Conservation (phyloP, 2,113 vertebrate genomes). For the Boulengeromyrus knoepffleri region DNA sequence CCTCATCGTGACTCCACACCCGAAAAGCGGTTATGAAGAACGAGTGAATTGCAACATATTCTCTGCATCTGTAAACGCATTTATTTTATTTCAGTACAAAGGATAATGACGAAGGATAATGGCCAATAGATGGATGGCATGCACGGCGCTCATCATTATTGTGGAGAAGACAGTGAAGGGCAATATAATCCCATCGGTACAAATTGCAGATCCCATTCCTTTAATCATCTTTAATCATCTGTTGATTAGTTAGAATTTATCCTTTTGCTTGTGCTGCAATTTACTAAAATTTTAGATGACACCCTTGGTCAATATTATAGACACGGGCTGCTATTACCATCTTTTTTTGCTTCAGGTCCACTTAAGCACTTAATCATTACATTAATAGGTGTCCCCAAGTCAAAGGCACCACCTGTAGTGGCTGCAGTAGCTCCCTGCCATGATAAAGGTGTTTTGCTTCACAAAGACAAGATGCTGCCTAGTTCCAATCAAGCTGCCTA, state of each 20-base stretch:
- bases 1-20: background rate
- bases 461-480: background rate
- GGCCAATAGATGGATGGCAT: background rate
- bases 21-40: background rate
- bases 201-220: background rate
- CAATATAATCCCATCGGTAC: background rate
- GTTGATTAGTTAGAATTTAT: background rate
- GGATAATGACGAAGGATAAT: conserved; percentile 6
- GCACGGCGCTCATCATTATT: background rate
- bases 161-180: background rate
- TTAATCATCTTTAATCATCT: background rate
- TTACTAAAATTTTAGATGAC: background rate
- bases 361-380: background rate
- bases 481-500: background rate
- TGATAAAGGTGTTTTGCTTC: background rate
- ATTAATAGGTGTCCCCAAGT: background rate
- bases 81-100: background rate
- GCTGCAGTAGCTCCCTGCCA: background rate
- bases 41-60: background rate
- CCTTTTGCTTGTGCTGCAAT: background rate
- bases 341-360: background rate
- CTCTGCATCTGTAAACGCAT: background rate
- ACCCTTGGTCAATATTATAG: background rate
- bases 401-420: background rate
- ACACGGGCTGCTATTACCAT: background rate